Conservation (phyloP, 2,113 vertebrate species). For the Orcinus orca region DNA sequence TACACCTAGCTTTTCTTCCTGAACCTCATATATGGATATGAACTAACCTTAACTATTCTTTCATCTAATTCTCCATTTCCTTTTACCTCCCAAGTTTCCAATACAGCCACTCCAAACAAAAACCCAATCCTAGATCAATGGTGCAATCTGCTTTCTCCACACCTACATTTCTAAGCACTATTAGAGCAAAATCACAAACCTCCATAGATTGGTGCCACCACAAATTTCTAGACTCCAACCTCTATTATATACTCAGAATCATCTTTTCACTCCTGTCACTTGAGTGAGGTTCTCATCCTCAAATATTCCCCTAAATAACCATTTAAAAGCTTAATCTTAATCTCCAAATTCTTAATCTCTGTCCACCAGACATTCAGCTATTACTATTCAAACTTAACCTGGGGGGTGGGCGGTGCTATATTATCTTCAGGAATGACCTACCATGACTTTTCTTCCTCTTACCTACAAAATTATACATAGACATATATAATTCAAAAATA, state of each 20-base stretch:
- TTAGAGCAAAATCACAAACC: conserved; percentile 24
- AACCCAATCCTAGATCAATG: background rate
- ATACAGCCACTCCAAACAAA: background rate
- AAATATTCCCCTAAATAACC: background rate
- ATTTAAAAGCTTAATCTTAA: background rate
- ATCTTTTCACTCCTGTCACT: background rate
- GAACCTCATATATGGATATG: background rate
- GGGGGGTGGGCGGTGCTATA: background rate
- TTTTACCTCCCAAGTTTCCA: background rate
- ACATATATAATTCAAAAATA: background rate
- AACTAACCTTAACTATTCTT: conserved; percentile 15
- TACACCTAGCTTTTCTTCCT: background rate
- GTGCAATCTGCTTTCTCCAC: background rate
- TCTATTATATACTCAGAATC: background rate
- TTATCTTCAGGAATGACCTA: background rate
- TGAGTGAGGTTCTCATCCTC: background rate
- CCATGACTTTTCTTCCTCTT: background rate
- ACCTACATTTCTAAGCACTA: background rate
- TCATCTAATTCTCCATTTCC: background rate
- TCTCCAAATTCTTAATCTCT: background rate
- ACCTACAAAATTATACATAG: background rate
- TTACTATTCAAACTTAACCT: background rate
- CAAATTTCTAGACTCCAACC: background rate
- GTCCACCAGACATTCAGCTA: background rate
- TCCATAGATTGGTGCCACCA: background rate